Conservation (phyloP, 1,140 invertebrate species). For the Sycophila sp. region DNA sequence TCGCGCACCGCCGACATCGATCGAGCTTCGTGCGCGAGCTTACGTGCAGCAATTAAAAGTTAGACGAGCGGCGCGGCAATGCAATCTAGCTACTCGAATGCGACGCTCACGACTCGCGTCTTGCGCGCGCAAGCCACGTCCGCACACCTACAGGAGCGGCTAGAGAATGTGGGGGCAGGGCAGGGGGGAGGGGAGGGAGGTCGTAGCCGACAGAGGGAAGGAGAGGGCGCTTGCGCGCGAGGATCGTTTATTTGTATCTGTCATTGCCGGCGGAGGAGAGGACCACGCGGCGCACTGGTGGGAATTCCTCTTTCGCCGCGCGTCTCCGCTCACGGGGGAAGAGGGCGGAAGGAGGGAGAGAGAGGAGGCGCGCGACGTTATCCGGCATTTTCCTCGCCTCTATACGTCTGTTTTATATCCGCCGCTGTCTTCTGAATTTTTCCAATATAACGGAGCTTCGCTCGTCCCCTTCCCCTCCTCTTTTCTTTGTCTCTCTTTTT, state of each 20-base stretch:
- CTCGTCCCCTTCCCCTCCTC: neutral
- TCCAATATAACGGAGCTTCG: constrained; percentile 32
- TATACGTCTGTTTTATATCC: constrained; percentile 34
- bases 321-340: no score
- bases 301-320: constrained; percentile 37
- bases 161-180: neutral
- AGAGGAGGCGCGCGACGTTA: constrained; percentile 19
- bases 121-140: no score
- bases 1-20: neutral
- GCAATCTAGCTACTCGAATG: constrained; percentile 1
- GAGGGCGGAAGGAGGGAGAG: no score
- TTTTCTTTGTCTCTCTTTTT: neutral
- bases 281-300: constrained; percentile 38
- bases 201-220: constrained; percentile 9
- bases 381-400: constrained; percentile 28
- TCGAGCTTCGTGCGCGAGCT: neutral
- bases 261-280: constrained; percentile 52
- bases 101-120: no score
- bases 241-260: constrained; percentile 63
- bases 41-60: constrained; percentile 14
- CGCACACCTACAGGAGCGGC: no score
- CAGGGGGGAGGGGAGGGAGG: neutral
- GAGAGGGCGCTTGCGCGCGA: constrained; percentile 32
- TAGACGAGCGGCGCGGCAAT: neutral
- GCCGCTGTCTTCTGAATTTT: constrained; percentile 33